Evolutionary conservation across 2,888 invertebrate species (phyloP), one percentile per base, ranked within the genome.

Genomic region (Sphaerophoria rueppellii): DNA sequence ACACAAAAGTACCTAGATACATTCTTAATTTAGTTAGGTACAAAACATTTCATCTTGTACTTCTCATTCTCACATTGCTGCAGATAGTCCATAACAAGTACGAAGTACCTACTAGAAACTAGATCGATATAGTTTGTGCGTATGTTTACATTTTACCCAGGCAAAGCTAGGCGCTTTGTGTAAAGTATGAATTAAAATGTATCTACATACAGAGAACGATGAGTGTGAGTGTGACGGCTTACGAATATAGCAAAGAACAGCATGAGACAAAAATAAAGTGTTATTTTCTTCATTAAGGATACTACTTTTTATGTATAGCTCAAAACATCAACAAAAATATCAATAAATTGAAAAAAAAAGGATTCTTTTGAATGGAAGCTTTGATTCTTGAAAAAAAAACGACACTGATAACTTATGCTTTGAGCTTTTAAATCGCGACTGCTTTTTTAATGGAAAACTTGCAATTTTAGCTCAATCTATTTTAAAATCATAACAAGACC

Each of bases 71-170:
- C 58, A 16, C 2, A 58, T 58, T 58, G 37, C 14, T 11, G 12
- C 24, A 24, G 24, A 24, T 24, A 24, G 1, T 24, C 24, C 2
- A 24, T 24, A 24, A 24, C 24, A 24, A 24, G 24, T 24, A 24
- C 24, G 2, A 24, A 24, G 24, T 24, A 24, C 24, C 24, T 24
- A 24, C 12, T 12, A 11, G 12, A 40, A 11, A 43, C 12, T 12
- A 24, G 40, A 60, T 60, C 60, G 60, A 60, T 60, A 24, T 24
- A 60, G 4, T 43, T 40, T 24, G 60, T 60, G 60, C 60, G 60
- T 60, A 24, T 60, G 60, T 60, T 60, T 60, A 60, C 24, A 60
- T 60, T 60, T 60, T 24, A 43, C 40, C 60, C 40, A 60, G 60
- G 24, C 16, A 24, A 43, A 60, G 12, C 60, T 60, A 60, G 40